A percentile compares a stretch with the other conserved stretches of the same genome.
These are phyloP conservation scores for Pseudonaja textilis DNA, from an alignment of 2,113 vertebrate species.

Conservation along the genomic window DNA sequence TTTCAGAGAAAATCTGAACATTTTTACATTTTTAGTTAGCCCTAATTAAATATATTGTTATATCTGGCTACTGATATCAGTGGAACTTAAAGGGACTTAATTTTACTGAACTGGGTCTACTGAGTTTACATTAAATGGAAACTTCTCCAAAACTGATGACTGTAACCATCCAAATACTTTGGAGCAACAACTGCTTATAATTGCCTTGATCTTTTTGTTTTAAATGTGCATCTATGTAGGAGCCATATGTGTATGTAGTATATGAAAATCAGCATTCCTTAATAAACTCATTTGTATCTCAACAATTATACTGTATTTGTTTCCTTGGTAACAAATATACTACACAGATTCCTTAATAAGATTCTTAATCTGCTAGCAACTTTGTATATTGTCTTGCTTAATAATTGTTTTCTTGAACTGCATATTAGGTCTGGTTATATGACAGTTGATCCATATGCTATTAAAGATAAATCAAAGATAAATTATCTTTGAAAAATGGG, in stretches of 20 bases:
- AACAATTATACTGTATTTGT: constrained; percentile 64
- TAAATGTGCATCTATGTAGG: constrained; percentile 45
- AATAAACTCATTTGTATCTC: constrained; percentile 62
- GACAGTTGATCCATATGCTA: constrained; percentile 9
- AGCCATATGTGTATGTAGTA: background rate
- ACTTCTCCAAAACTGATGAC: background rate
- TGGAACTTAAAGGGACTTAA: background rate
- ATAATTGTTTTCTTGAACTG: constrained; percentile 60
- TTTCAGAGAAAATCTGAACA: background rate
- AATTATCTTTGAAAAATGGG: constrained; percentile 42
- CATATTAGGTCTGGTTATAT: constrained; percentile 45
- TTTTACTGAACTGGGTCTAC: background rate
- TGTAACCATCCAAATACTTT: background rate
- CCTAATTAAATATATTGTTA: background rate
- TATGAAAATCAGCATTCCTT: constrained; percentile 36
- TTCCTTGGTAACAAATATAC: constrained; percentile 63
- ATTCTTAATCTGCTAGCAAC: constrained; percentile 60
- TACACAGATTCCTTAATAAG: constrained; percentile 62
- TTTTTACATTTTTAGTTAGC: background rate
- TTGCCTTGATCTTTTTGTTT: constrained; percentile 58
- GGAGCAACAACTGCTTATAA: constrained; percentile 43
- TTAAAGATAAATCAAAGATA: constrained; percentile 51
- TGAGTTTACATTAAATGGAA: background rate
- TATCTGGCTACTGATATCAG: background rate
- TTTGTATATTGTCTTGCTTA: constrained; percentile 61